Percentiles rank a stretch among this genome's conserved stretches.
Evolutionary conservation across 2,888 invertebrate genomes (phyloP).

Genomic region (Lomographa bimaculata): DNA sequence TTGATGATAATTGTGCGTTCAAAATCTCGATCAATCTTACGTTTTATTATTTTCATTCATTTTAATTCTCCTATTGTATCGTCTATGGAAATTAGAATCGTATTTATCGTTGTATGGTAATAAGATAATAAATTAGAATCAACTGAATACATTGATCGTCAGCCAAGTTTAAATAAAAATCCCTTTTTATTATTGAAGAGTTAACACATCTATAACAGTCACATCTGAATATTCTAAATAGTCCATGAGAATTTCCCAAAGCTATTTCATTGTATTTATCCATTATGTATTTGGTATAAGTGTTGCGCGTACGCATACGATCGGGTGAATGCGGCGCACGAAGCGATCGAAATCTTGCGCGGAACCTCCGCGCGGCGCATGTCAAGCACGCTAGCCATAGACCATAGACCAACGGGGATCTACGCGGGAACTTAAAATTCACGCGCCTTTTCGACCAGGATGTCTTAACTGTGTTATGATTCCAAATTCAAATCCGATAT

Average conservation of each 20-base stretch:
- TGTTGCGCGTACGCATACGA: constrained; percentile 33
- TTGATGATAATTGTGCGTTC: constrained; percentile 12
- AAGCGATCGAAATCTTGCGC: constrained; percentile 63
- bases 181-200: constrained; percentile 10
- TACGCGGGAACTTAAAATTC: constrained; percentile 21
- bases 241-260: constrained; percentile 48
- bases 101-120: constrained; percentile 14
- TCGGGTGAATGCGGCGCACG: constrained; percentile 50
- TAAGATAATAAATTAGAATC: constrained; percentile 15
- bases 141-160: constrained; percentile 12
- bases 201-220: not conserved
- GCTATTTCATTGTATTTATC: constrained; percentile 52
- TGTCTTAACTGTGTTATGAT: constrained; percentile 20
- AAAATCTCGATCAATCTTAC: too few species aligned
- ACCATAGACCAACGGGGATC: constrained; percentile 24
- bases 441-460: constrained; percentile 20
- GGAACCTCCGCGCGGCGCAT: constrained; percentile 49
- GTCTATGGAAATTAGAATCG: constrained; percentile 6
- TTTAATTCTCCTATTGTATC: constrained; percentile 4
- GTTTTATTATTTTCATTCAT: constrained; percentile 3
- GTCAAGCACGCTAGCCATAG: constrained; percentile 37
- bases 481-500: constrained; percentile 15
- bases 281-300: constrained; percentile 73
- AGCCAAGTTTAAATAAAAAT: constrained; percentile 17
- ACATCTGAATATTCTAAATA: constrained; percentile 31